Evolutionary conservation across 2,888 invertebrate genomes (phyloP).

Genomic region (Desoria tigrina): DNA sequence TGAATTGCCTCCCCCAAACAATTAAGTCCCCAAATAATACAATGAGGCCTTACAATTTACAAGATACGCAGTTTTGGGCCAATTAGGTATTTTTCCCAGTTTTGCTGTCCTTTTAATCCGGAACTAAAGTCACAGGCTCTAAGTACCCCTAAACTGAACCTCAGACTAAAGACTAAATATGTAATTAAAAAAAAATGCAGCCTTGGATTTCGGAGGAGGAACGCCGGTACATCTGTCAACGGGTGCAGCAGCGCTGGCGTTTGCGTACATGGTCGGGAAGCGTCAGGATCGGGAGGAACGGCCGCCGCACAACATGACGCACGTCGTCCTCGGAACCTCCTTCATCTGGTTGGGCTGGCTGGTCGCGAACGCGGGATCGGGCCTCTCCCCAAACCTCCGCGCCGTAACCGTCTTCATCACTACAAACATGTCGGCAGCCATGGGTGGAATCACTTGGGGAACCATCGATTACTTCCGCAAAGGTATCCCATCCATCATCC

Average conservation of each 20-base stretch:
- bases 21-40: too few relatives aligned
- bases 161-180: too few relatives aligned
- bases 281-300: slow-evolving; percentile 36
- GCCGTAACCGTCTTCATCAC: slow-evolving; percentile 17
- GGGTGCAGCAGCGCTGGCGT: slow-evolving; percentile 45
- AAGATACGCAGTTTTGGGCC: too few relatives aligned
- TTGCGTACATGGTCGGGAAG: slow-evolving; percentile 44
- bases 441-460: slow-evolving; percentile 26
- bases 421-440: slow-evolving; percentile 24
- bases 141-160: too few relatives aligned
- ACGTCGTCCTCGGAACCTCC: slow-evolving; percentile 38
- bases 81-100: too few relatives aligned
- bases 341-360: slow-evolving; percentile 44
- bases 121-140: background rate
- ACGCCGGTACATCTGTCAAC: slow-evolving; percentile 37
- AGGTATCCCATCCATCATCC: too few relatives aligned
- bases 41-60: too few relatives aligned
- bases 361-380: slow-evolving; percentile 44
- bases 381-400: slow-evolving; percentile 12
- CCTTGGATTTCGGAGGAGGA: slow-evolving; percentile 47
- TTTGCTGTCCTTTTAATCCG: too few relatives aligned
- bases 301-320: slow-evolving; percentile 49
- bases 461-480: slow-evolving; percentile 38
- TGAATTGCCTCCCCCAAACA: too few relatives aligned
- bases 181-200: slow-evolving; percentile 21